Conservation (phyloP, 2,797 vertebrate genomes). For the Falco naumanni region DNA sequence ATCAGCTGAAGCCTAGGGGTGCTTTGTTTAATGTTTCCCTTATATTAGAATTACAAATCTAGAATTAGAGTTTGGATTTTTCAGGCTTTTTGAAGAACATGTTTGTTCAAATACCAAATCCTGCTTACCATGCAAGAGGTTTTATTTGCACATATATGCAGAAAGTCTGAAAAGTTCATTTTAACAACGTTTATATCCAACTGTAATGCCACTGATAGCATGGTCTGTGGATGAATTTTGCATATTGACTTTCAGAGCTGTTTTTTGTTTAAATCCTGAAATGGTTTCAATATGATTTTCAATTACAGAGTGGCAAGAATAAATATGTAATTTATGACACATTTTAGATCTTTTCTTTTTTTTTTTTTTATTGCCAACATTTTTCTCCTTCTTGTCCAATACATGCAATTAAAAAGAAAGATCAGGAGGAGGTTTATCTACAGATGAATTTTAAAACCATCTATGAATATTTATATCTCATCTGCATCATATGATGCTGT, state of each 20-base stretch:
- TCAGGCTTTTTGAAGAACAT: neutral
- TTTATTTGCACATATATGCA: neutral
- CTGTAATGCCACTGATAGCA: neutral
- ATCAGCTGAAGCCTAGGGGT: neutral
- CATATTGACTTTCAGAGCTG: neutral
- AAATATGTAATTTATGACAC: neutral
- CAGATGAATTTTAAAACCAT: neutral
- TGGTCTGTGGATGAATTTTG: neutral
- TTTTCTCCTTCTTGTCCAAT: neutral
- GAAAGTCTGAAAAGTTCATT: neutral
- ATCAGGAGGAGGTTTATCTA: fast-evolving
- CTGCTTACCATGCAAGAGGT: neutral
- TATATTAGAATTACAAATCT: neutral
- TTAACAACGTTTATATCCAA: neutral
- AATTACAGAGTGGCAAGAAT: neutral
- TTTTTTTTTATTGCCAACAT: neutral
- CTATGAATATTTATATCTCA: neutral
- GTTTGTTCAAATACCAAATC: neutral
- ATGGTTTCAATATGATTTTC: neutral
- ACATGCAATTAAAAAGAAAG: neutral
- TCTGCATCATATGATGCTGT: too few relatives aligned
- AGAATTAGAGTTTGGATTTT: neutral
- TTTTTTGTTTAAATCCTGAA: neutral
- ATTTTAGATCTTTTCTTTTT: neutral
- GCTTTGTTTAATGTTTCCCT: neutral